Evolutionary conservation across 2,113 vertebrate species (phyloP), one percentile per base, ranked within the genome.

Genomic region (Pomatostomus ruficeps): DNA sequence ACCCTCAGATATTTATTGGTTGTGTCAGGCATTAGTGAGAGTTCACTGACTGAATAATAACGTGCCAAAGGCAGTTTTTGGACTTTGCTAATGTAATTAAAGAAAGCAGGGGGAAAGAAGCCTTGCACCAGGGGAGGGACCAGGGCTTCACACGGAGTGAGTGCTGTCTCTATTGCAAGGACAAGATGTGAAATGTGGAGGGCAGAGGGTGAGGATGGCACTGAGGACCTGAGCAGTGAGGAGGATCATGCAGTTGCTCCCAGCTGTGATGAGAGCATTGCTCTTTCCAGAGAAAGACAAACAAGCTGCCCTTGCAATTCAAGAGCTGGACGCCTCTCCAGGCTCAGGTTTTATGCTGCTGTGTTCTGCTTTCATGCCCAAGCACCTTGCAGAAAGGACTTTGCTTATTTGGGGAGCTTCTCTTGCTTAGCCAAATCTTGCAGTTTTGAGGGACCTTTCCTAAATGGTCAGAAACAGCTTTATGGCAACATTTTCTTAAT

Each of bases 1-100:
- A 40, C 74, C 51, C 36, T 36, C 67, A 70, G 93, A 83, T 80
- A 85, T 71, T 89, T 80, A 97, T 96, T 88, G 43, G 55, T 70
- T 91, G 74, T 97, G 96, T 95, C 95, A 97, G 94, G 85, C 93
- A 96, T 97, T 95, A 97, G 94, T 85, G 94, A 85, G 91, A 91
- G 94, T 76, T 96, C 95, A 88, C 93, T 96, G 96, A 54, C 87
- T 95, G 88, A 80, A 88, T 93, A 96, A 96, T 96, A 89, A 93
- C 5, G 17, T 90, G 95, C 90, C 93, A 95, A 93, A 94, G 85
- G 82, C 89, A 24, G 89, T 83, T 90, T 73, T 96, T 91, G 9
- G 9, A 62, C 72, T 66, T 82, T 33, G 78, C 55, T 96, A 90
- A 96, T 90, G 52, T 86, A 88, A 96, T 97, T 96, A 97, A 95